Percentiles rank a stretch among this genome's conserved stretches.
These are phyloP conservation scores for Agrochola lychnidis DNA, from an alignment of 2,888 invertebrate genomes.

Conservation along the genomic window DNA sequence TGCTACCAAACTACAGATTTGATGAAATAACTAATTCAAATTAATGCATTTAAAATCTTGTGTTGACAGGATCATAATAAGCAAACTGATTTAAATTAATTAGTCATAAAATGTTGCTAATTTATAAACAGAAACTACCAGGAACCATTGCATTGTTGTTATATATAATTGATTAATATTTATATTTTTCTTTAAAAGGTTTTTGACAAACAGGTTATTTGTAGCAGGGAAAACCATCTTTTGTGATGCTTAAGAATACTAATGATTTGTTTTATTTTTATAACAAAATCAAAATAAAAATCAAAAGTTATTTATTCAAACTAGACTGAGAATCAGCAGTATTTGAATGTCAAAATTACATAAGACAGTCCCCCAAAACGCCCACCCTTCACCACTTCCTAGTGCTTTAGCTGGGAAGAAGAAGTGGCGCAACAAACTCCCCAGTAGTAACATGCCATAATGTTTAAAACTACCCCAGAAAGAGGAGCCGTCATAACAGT, in stretches of 20 bases:
- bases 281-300: not conserved
- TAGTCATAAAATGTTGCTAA: conserved; percentile 11
- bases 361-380: too few relatives aligned
- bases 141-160: not conserved
- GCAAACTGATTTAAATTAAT: conserved; percentile 35
- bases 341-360: too few relatives aligned
- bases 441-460: not conserved
- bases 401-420: too few relatives aligned
- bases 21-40: conserved; percentile 13
- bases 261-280: not conserved
- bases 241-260: not conserved
- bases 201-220: not conserved
- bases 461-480: not conserved
- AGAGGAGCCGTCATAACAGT: not conserved
- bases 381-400: too few relatives aligned
- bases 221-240: not conserved
- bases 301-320: too few relatives aligned
- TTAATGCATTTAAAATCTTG: conserved; percentile 14
- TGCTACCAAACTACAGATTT: conserved; percentile 1
- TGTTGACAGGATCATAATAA: conserved; percentile 37
- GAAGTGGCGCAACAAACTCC: too few relatives aligned
- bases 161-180: not conserved
- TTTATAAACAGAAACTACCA: not conserved
- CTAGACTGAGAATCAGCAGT: too few relatives aligned
- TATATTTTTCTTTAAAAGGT: not conserved